phyloP scores from a whole-genome alignment of 2,888 invertebrate species.

The Melanotus villosus region DNA sequence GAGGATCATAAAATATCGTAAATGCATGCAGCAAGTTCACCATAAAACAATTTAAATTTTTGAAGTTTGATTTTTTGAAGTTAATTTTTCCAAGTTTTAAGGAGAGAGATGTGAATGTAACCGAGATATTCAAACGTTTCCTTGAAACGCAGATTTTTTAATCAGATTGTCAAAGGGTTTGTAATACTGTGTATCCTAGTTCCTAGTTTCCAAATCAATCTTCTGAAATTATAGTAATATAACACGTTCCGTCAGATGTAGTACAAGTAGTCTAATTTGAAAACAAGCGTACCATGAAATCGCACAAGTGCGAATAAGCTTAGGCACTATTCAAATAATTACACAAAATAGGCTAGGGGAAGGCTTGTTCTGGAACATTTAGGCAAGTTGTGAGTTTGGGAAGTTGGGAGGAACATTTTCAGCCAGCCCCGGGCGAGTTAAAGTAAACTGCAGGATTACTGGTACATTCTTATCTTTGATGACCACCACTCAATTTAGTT shows the following conservation, averaged over 20 bases:
- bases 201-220: too few species aligned
- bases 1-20: too few species aligned
- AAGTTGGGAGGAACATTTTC: conserved; percentile 25
- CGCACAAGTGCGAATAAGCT: conserved; percentile 35
- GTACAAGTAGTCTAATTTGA: conserved; percentile 34
- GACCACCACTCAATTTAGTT: conserved; percentile 43
- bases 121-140: too few species aligned
- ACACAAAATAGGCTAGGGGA: conserved; percentile 23
- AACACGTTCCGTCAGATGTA: conserved; percentile 21
- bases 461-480: conserved; percentile 43
- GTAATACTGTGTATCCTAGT: too few species aligned
- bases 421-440: conserved; percentile 11
- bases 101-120: too few species aligned
- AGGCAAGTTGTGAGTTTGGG: conserved; percentile 21
- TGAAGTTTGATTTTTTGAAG: too few species aligned
- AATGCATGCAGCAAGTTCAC: too few species aligned
- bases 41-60: too few species aligned
- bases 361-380: conserved; percentile 23
- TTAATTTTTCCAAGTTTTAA: too few species aligned
- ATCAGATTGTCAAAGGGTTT: too few species aligned
- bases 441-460: conserved; percentile 36
- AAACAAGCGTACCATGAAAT: conserved; percentile 38
- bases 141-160: too few species aligned
- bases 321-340: conserved; percentile 34
- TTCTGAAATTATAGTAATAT: not conserved